Conservation (phyloP, 1,140 invertebrate genomes). For the Cydia strobilella region DNA sequence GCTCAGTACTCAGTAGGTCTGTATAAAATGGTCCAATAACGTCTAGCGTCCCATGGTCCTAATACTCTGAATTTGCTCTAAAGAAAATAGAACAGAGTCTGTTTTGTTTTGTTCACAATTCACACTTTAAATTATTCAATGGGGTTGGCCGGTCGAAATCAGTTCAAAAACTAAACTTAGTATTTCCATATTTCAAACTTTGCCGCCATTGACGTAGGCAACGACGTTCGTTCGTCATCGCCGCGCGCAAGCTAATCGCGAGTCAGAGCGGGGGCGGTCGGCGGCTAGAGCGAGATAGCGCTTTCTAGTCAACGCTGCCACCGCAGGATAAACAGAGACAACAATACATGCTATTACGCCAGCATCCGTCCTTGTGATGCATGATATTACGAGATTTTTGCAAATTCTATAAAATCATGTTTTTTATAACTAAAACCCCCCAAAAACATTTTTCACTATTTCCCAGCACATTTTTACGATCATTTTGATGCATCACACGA, state of each 20-base stretch:
- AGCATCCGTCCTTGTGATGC: constrained; percentile 50
- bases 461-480: constrained; percentile 61
- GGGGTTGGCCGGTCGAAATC: too few species aligned
- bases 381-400: constrained; percentile 64
- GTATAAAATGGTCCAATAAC: too few species aligned
- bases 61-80: too few species aligned
- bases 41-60: too few species aligned
- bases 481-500: constrained; percentile 51
- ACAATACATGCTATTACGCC: constrained; percentile 53
- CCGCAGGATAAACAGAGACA: constrained; percentile 50
- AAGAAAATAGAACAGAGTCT: too few species aligned
- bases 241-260: constrained; percentile 42
- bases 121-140: too few species aligned
- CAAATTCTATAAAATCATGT: constrained; percentile 56
- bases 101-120: too few species aligned
- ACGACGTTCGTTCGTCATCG: constrained; percentile 34
- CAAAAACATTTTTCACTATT: constrained; percentile 58
- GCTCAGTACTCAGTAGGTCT: too few species aligned
- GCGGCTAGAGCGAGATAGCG: constrained; percentile 50
- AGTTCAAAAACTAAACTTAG: neutral
- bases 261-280: constrained; percentile 35
- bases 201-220: constrained; percentile 41
- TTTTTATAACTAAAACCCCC: constrained; percentile 66
- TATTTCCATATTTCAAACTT: constrained; percentile 40
- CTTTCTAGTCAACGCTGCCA: neutral